phyloP scores from a whole-genome alignment of 2,888 invertebrate species.

The Lasioglossum leucozonium region DNA sequence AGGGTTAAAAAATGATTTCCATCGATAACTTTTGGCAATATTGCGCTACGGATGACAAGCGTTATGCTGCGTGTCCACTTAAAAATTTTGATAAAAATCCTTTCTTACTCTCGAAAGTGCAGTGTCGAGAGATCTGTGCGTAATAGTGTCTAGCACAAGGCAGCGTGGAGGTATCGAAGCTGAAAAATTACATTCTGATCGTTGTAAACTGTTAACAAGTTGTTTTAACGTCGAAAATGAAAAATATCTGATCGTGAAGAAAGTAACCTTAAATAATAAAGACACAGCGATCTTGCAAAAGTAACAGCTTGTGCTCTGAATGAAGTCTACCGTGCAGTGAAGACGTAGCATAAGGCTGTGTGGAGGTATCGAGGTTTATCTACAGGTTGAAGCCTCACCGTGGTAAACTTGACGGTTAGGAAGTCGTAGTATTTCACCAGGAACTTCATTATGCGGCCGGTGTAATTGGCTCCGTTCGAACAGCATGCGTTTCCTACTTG shows the following conservation, averaged over 20 bases:
- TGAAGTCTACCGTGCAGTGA: background rate
- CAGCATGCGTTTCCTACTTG: slow-evolving; percentile 57
- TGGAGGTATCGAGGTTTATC: slow-evolving; percentile 14
- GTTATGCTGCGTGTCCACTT: background rate
- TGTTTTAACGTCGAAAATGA: too few relatives aligned
- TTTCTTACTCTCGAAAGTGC: too few relatives aligned
- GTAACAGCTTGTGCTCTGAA: background rate
- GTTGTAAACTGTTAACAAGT: too few relatives aligned
- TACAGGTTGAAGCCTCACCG: slow-evolving; percentile 76
- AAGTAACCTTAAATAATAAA: background rate
- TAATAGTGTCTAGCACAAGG: too few relatives aligned
- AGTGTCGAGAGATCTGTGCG: too few relatives aligned
- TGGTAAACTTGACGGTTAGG: slow-evolving; percentile 79
- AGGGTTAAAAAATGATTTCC: background rate
- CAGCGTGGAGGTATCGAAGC: too few relatives aligned
- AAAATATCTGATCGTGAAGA: background rate
- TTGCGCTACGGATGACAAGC: background rate
- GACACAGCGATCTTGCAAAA: background rate
- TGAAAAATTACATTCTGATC: too few relatives aligned
- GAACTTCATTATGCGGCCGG: slow-evolving; percentile 79
- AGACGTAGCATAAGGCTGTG: background rate
- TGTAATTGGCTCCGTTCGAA: slow-evolving; percentile 57
- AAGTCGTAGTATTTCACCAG: slow-evolving; percentile 81
- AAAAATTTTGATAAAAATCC: background rate
- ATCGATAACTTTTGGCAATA: background rate